Percentiles rank a stretch among this genome's conserved stretches.
phyloP scores from a whole-genome alignment of 1,140 invertebrate species.

The Camponotus pennsylvanicus region DNA sequence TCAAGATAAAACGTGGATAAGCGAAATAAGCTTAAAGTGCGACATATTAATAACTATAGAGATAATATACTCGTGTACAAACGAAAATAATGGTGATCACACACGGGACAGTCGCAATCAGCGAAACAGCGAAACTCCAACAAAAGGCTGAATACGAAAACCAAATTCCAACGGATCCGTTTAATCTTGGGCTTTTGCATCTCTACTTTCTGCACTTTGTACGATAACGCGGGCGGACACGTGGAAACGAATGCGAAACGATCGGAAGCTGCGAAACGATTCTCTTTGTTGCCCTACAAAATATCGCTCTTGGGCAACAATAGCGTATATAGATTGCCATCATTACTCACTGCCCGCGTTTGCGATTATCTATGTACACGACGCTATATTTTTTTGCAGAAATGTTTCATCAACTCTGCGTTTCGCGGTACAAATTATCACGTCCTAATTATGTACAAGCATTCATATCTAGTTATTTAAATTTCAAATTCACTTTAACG shows the following conservation, averaged over 20 bases:
- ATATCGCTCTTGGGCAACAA: slow-evolving; percentile 14
- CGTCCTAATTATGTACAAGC: neutral
- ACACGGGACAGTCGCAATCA: slow-evolving; percentile 30
- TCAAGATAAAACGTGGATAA: slow-evolving; percentile 13
- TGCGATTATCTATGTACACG: slow-evolving; percentile 1
- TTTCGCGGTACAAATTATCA: neutral
- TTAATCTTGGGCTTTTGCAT: slow-evolving; percentile 54
- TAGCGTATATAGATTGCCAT: slow-evolving; percentile 34
- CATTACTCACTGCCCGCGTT: slow-evolving; percentile 15
- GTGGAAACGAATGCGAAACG: slow-evolving; percentile 51
- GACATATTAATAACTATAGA: slow-evolving; percentile 32
- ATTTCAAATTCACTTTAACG: neutral
- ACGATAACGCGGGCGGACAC: slow-evolving; percentile 34
- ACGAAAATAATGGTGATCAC: slow-evolving; percentile 45
- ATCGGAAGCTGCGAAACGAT: slow-evolving; percentile 56
- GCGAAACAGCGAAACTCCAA: slow-evolving; percentile 13
- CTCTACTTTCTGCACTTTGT: slow-evolving; percentile 48
- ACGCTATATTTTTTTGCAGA: neutral
- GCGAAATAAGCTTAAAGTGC: slow-evolving; percentile 27
- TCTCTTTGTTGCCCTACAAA: slow-evolving; percentile 49
- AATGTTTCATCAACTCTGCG: slow-evolving; percentile 20
- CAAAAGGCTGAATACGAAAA: slow-evolving; percentile 19
- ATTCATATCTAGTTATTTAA: neutral
- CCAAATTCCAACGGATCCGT: slow-evolving; percentile 49
- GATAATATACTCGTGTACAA: neutral